Base-by-base conservation (phyloP, 2,888 invertebrate genomes). In the Iselma pallidipennis region DNA sequence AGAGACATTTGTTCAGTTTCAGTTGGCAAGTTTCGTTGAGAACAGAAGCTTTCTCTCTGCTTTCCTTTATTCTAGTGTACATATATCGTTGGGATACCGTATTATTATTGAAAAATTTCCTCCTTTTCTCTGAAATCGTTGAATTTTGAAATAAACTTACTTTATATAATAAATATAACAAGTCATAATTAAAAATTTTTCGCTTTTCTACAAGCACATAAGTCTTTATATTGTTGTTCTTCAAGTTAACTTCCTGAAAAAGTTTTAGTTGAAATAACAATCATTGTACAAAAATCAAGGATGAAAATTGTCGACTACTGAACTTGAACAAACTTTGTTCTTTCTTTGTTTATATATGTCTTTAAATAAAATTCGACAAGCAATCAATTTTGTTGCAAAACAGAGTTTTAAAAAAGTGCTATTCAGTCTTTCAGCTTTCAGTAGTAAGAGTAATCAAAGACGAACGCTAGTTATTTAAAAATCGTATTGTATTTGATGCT, bases 291-390 rank as follows among this genome's bases (percentile, higher is more conserved):
- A 53, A 59, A n/a, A n/a, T 59, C 49, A 53, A 26, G 54, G 31
- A 53, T 59, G n/a, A 59, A 54, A 54, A 49, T 59, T 59, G 54
- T 31, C 48, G 21, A 33, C 6, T 50, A 23, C 25, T 14, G 37
- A 57, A 50, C 33, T 57, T 14, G 45, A 28, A 42, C 49, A 42
- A 57, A 57, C 28, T 57, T 57, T 37, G 14, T 23, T 42, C n/a
- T 54, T 21, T 54, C 54, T 45, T 14, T 45, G 42, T 55, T 25
- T 29, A 31, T 58, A 49, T 50, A n/a, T n/a, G 42, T 60, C 51
- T 51, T 45, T 60, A 29, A 59, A 60, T 60, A 21, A 60, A 55
- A 54, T 58, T 58, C 52, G 23, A 19, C 48, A 29, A 31, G 49
- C 21, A 23, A 49, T 16, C 12, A 37, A 59, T 31, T 52, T 45